Conservation (phyloP, 1,140 invertebrate genomes). For the Musca vetustissima region DNA sequence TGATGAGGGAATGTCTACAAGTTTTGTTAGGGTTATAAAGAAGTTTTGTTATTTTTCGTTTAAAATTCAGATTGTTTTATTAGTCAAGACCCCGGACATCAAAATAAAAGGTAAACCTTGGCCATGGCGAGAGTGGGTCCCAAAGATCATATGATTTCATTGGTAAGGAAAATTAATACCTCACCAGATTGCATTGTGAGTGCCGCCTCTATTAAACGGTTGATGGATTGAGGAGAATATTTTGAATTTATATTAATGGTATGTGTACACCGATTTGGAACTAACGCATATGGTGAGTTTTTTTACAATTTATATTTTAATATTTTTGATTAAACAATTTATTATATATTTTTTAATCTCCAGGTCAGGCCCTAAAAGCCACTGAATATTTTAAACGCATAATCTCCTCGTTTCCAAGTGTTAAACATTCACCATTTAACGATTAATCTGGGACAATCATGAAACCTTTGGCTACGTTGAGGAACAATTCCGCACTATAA, state of each 20-base stretch:
- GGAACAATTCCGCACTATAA: too few species aligned
- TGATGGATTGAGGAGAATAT: constrained; percentile 86
- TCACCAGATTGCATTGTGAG: constrained; percentile 99
- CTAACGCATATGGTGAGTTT: constrained; percentile 82
- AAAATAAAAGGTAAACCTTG: constrained; percentile 81
- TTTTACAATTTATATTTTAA: neutral
- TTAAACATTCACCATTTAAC: constrained; percentile 88
- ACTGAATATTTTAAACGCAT: constrained; percentile 77
- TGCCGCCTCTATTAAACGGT: constrained; percentile 88
- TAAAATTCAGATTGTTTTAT: constrained; percentile 74
- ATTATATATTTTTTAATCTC: constrained; percentile 66
- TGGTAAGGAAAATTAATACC: constrained; percentile 92
- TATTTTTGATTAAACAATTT: neutral
- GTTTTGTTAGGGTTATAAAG: too few species aligned
- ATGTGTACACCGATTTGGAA: constrained; percentile 96
- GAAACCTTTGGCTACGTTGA: constrained; percentile 85
- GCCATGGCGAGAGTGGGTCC: constrained; percentile 91
- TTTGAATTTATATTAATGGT: constrained; percentile 92
- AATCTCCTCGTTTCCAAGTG: constrained; percentile 76
- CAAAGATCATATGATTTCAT: constrained; percentile 88
- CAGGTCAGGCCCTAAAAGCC: constrained; percentile 81
- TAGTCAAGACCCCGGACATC: constrained; percentile 96
- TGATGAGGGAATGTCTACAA: constrained; percentile 82
- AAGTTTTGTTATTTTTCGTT: neutral
- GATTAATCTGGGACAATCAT: constrained; percentile 76